phyloP scores from a whole-genome alignment of 2,113 vertebrate species.

The Amphiprion ocellaris region DNA sequence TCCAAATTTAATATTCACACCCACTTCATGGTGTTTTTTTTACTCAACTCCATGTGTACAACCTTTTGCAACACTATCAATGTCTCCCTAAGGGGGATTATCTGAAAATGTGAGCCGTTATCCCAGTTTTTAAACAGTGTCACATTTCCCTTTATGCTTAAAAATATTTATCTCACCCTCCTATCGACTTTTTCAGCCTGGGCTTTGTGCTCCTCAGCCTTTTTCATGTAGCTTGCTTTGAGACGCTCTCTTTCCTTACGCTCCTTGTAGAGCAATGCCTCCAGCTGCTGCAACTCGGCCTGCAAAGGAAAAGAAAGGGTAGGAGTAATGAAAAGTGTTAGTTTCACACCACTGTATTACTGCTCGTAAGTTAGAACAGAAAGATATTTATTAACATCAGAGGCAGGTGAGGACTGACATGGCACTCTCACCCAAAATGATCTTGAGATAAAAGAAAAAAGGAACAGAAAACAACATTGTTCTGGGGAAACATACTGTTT shows the following conservation, averaged over 20 bases:
- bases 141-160: too few species aligned
- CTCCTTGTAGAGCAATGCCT: conserved; percentile 84
- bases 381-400: neutral
- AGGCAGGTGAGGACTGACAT: too few species aligned
- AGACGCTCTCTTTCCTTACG: conserved; percentile 85
- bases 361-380: neutral
- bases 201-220: conserved; percentile 83
- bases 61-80: too few species aligned
- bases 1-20: too few species aligned
- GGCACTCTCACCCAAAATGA: too few species aligned
- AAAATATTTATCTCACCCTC: conserved; percentile 76
- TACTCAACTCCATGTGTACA: too few species aligned
- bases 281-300: conserved; percentile 86
- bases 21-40: too few species aligned
- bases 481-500: too few species aligned
- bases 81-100: neutral
- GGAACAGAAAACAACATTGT: too few species aligned
- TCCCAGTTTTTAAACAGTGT: neutral
- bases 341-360: neutral
- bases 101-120: neutral
- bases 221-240: conserved; percentile 83
- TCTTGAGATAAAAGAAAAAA: too few species aligned
- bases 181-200: conserved; percentile 85
- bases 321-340: neutral
- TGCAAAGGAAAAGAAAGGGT: conserved; percentile 50